A percentile compares a stretch with the other conserved stretches of the same genome.
Evolutionary conservation across 2,888 invertebrate species (phyloP).

Genomic region (Pterostichus madidus): DNA sequence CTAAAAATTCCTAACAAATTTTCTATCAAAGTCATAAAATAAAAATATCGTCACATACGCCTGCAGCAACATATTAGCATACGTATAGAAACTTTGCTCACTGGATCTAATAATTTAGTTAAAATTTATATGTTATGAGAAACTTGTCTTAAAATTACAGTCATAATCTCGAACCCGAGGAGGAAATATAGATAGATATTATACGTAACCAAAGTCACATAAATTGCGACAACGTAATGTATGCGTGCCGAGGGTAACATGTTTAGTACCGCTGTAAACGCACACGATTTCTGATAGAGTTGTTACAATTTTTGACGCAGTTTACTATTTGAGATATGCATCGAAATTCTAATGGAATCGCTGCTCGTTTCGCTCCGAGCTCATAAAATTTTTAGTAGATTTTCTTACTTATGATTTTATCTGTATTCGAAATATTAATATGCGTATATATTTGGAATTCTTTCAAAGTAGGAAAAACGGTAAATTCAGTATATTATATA

Average conservation of each 20-base stretch:
- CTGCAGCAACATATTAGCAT: conserved; percentile 37
- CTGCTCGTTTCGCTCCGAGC: neutral
- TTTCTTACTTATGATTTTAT: conserved; percentile 28
- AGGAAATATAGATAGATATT: conserved; percentile 12
- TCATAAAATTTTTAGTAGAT: conserved; percentile 34
- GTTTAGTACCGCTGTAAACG: conserved; percentile 14
- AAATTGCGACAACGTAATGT: conserved; percentile 11
- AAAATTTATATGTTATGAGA: conserved; percentile 46
- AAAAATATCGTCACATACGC: neutral
- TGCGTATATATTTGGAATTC: conserved; percentile 35
- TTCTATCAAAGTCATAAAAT: too few relatives aligned
- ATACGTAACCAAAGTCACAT: conserved; percentile 33
- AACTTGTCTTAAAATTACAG: conserved; percentile 36
- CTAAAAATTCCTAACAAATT: too few relatives aligned
- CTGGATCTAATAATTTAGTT: conserved; percentile 9
- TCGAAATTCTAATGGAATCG: conserved; percentile 28
- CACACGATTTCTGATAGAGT: conserved; percentile 33
- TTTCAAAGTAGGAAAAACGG: conserved; percentile 19
- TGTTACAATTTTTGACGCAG: conserved; percentile 38
- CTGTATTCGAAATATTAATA: conserved; percentile 12
- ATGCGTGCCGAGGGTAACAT: conserved; percentile 28
- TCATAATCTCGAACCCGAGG: conserved; percentile 14
- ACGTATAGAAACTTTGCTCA: conserved; percentile 37
- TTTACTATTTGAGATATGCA: conserved; percentile 45
- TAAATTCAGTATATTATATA: conserved; percentile 7